Percentiles rank a stretch among this genome's conserved stretches.
phyloP scores from a whole-genome alignment of 1,140 invertebrate genomes.

The Drosophila miranda region DNA sequence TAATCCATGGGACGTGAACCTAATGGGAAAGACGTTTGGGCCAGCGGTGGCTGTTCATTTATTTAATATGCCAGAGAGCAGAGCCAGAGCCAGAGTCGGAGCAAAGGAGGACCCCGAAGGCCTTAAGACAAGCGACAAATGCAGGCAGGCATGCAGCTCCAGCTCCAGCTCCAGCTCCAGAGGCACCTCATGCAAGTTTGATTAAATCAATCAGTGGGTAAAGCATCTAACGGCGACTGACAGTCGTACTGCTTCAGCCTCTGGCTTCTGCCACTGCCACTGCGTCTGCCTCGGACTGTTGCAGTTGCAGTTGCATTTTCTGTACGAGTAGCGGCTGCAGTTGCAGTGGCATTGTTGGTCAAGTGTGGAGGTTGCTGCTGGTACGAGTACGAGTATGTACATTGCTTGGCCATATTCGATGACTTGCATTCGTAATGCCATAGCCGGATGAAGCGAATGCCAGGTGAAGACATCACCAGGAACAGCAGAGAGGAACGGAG shows the following conservation, averaged over 20 bases:
- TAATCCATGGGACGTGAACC: conserved; percentile 49
- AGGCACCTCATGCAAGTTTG: conserved; percentile 67
- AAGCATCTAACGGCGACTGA: conserved; percentile 73
- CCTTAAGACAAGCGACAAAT: conserved; percentile 13
- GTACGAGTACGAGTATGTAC: conserved; percentile 19
- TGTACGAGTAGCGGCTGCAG: not conserved
- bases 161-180: no score
- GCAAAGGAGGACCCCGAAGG: conserved; percentile 22
- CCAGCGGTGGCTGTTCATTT: conserved; percentile 28
- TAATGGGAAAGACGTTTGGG: conserved; percentile 46
- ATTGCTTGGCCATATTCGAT: conserved; percentile 63
- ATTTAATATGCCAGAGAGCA: conserved; percentile 61
- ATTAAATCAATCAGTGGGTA: conserved; percentile 78
- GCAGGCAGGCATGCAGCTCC: conserved; percentile 11
- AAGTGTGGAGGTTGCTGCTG: conserved; percentile 22
- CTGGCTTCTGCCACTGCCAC: not conserved
- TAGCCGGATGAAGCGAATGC: conserved; percentile 55
- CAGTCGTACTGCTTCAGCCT: conserved; percentile 32
- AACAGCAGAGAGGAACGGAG: conserved; percentile 14
- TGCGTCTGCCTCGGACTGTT: conserved; percentile 4
- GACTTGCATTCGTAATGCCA: conserved; percentile 68
- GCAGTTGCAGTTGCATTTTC: conserved; percentile 13
- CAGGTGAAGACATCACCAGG: conserved; percentile 42
- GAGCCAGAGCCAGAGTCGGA: not conserved
- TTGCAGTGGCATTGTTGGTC: conserved; percentile 33